A percentile compares a stretch with the other conserved stretches of the same genome.
phyloP scores from a whole-genome alignment of 2,888 invertebrate species.

The Acholoe squamosa region DNA sequence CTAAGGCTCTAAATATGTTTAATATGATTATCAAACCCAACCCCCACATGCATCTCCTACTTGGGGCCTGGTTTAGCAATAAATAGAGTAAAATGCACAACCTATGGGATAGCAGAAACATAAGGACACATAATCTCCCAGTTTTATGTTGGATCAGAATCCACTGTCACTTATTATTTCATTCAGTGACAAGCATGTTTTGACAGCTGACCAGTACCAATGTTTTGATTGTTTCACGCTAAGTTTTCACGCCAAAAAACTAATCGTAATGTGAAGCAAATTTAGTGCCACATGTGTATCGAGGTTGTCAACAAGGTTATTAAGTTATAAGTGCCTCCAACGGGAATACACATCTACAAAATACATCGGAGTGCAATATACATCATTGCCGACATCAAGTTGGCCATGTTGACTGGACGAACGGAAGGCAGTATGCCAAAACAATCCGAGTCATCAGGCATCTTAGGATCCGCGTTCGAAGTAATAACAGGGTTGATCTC shows the following conservation, averaged over 20 bases:
- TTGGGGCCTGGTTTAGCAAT: too few species aligned
- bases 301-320: too few species aligned
- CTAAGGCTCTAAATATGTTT: too few species aligned
- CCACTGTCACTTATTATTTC: background rate
- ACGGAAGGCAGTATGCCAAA: background rate
- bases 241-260: background rate
- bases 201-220: background rate
- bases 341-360: background rate
- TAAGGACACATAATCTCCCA: too few species aligned
- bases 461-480: background rate
- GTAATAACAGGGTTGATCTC: background rate
- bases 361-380: background rate
- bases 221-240: background rate
- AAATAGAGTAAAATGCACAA: too few species aligned
- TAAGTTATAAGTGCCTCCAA: background rate
- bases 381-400: background rate
- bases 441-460: constrained; percentile 34
- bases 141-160: too few species aligned
- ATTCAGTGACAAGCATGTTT: background rate
- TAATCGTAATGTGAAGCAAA: too few species aligned
- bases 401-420: constrained; percentile 10
- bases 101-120: too few species aligned
- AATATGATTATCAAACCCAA: too few species aligned
- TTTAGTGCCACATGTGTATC: too few species aligned
- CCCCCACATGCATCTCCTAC: too few species aligned